Evolutionary conservation across 2,888 invertebrate genomes (phyloP), one percentile per base, ranked within the genome.

Genomic region (Mythimna lalbum): DNA sequence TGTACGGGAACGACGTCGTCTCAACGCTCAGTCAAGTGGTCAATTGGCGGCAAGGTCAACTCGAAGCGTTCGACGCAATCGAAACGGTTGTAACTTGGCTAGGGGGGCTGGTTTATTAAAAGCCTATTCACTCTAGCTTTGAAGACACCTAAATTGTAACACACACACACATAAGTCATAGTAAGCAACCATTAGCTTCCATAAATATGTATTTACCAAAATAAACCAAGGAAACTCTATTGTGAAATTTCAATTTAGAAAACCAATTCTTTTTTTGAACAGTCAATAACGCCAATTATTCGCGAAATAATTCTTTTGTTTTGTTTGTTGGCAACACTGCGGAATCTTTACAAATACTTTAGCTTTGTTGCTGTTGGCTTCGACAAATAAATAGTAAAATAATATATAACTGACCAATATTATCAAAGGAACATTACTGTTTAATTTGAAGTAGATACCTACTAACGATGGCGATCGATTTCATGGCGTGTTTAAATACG

Each of bases 311-410:
- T 62, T 65, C 78, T 63, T 63, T 81, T 79, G 78, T 81, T 81
- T 63, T 19, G 36, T 57, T 79, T 63, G 27, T 72, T 59, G 63
- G 71, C 63, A 79, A 71, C 59, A 74, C 62, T 27, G 49, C n/a
- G 60, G 72, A 84, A 81, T 81, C 65, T 74, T 78, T 76, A 69
- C 52, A 79, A 78, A 81, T 78, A 72, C 80, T 73, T 76, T 69
- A 52, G 71, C 86, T 88, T 88, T 88, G 86, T 87, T 71, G 69
- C 57, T 62, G 62, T 49, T 47, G 83, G 83, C 67, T 88, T 82
- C 80, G 17, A 43, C 9, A 60, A 83, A 82, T 83, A 81, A 84
- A n/a, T n/a, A n/a, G n/a, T 80, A 53, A 72, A 60, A 59, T 64
- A 33, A 69, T 76, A 14, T 9, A 10, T 23, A 31, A 19, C 73